Evolutionary conservation across 2,888 invertebrate genomes (phyloP).

Genomic region (Maniola hyperantus): DNA sequence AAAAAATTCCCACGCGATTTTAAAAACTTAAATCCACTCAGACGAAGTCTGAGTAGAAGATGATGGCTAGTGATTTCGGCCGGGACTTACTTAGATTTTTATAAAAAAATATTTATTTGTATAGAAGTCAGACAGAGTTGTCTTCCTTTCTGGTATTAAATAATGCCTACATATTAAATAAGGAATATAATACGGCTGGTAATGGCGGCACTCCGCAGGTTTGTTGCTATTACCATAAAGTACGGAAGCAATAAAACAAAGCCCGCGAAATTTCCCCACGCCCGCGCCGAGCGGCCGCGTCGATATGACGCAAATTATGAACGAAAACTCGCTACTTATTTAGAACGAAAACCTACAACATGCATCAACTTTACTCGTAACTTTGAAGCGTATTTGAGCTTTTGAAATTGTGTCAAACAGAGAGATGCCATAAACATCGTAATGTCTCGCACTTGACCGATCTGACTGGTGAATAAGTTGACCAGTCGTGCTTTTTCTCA

Average conservation of each 20-base stretch:
- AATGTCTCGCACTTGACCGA: too few relatives aligned
- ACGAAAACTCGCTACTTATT: conserved; percentile 32
- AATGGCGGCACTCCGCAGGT: conserved; percentile 34
- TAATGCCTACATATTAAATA: too few relatives aligned
- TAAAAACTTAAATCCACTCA: too few relatives aligned
- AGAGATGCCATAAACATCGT: too few relatives aligned
- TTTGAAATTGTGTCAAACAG: too few relatives aligned
- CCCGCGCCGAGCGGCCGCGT: conserved; percentile 50
- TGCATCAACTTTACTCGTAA: not conserved
- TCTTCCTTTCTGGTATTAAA: conserved; percentile 21
- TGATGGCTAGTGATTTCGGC: too few relatives aligned
- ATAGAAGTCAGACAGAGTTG: conserved; percentile 2
- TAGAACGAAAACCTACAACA: not conserved
- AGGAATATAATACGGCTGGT: conserved; percentile 32
- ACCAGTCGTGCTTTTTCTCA: too few relatives aligned
- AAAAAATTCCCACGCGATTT: too few relatives aligned
- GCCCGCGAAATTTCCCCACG: conserved; percentile 60
- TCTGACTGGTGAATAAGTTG: too few relatives aligned
- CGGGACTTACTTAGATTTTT: too few relatives aligned
- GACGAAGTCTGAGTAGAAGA: too few relatives aligned
- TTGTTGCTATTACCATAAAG: conserved; percentile 67
- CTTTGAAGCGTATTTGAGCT: too few relatives aligned
- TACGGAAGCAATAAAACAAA: conserved; percentile 67
- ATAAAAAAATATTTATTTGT: not conserved
- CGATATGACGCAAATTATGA: conserved; percentile 56